Percentiles rank a stretch among this genome's conserved stretches.
These are phyloP conservation scores for Amiota communis DNA, from an alignment of 2,888 invertebrate genomes.

Conservation along the genomic window DNA sequence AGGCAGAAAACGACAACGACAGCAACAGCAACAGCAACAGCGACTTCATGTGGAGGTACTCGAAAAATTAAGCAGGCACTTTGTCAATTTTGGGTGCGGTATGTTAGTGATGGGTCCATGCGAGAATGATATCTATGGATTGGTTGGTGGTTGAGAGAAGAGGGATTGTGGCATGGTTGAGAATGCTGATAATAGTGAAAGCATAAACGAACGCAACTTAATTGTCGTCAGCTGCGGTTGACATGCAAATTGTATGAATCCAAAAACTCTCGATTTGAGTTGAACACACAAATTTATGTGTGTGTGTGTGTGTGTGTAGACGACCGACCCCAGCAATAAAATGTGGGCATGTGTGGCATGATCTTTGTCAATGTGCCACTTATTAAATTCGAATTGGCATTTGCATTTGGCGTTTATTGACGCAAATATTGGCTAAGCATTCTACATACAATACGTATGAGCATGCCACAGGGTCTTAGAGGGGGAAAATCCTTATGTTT, in stretches of 20 bases:
- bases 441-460: neutral
- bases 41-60: constrained; percentile 43
- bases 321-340: neutral
- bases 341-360: constrained; percentile 54
- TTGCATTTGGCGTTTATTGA: constrained; percentile 66
- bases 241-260: constrained; percentile 51
- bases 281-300: constrained; percentile 12
- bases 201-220: constrained; percentile 45
- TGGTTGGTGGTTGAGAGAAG: constrained; percentile 45
- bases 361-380: constrained; percentile 54
- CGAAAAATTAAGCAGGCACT: constrained; percentile 65
- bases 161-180: neutral
- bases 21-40: neutral
- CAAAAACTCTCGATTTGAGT: constrained; percentile 13
- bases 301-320: neutral
- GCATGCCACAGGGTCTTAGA: neutral
- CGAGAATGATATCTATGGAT: constrained; percentile 35
- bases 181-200: neutral
- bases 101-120: neutral
- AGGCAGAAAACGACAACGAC: neutral
- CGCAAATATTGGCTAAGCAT: constrained; percentile 54
- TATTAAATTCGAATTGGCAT: constrained; percentile 59
- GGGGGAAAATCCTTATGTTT: neutral
- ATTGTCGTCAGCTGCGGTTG: constrained; percentile 61
- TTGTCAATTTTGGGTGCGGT: constrained; percentile 46